Conservation (phyloP, 2,113 vertebrate species). For the Maccullochella peelii region DNA sequence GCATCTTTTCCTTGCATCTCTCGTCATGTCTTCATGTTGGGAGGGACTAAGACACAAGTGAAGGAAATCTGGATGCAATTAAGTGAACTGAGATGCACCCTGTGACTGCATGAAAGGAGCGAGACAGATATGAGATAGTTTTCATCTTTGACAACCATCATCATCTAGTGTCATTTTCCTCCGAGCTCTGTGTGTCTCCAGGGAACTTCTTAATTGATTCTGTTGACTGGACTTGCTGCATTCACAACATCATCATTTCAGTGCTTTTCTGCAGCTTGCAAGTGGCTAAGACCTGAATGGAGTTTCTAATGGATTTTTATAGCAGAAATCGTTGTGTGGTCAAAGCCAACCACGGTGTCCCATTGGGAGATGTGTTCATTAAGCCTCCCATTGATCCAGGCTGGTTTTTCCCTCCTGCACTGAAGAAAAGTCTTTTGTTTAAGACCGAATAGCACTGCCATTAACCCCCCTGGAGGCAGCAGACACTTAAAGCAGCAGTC, state of each 20-base stretch:
- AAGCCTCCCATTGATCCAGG: conserved; percentile 72
- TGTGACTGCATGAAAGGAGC: neutral
- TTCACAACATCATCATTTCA: conserved; percentile 37
- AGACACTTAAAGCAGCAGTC: conserved; percentile 58
- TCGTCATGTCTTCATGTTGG: neutral
- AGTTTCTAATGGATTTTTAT: conserved; percentile 69
- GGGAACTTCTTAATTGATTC: conserved; percentile 55
- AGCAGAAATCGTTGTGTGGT: conserved; percentile 61
- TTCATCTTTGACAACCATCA: conserved; percentile 11
- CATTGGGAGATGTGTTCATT: conserved; percentile 68
- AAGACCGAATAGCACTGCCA: conserved; percentile 33
- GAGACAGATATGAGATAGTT: conserved; percentile 5
- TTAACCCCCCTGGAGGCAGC: conserved; percentile 49
- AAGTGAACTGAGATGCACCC: conserved; percentile 5
- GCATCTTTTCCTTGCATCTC: neutral
- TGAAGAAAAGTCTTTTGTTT: conserved; percentile 63
- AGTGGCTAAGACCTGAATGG: conserved; percentile 38
- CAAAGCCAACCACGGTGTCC: conserved; percentile 52
- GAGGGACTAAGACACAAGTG: neutral
- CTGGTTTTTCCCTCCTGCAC: conserved; percentile 52
- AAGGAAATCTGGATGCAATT: neutral
- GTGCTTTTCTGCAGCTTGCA: conserved; percentile 41
- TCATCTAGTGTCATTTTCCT: conserved; percentile 34
- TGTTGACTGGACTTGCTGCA: conserved; percentile 35
- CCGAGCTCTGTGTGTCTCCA: neutral